A percentile compares a stretch with the other conserved stretches of the same genome.
Conservation (phyloP, 2,888 invertebrate species). For the Clusia tigrina region DNA sequence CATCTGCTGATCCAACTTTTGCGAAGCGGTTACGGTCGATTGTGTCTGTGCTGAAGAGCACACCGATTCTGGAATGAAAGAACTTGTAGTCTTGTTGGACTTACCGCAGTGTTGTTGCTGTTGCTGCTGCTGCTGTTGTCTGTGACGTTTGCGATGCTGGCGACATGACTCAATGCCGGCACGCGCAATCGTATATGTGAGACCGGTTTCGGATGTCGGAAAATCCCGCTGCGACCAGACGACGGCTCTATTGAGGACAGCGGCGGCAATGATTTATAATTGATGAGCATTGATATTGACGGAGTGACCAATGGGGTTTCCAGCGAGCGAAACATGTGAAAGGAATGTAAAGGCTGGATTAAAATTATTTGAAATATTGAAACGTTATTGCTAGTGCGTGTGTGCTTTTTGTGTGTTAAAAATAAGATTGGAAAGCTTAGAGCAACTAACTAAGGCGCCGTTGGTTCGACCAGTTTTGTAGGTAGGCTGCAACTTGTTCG, state of each 20-base stretch:
- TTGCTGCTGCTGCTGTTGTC: constrained; percentile 44
- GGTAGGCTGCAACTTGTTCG: not conserved
- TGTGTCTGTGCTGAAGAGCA: constrained; percentile 60
- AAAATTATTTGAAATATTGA: too few species aligned
- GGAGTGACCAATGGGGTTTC: not conserved
- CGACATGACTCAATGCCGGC: constrained; percentile 54
- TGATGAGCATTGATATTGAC: not conserved
- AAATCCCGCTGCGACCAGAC: constrained; percentile 62
- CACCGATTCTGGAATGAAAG: constrained; percentile 52
- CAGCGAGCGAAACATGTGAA: not conserved
- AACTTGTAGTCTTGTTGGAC: constrained; percentile 43
- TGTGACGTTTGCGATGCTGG: constrained; percentile 47
- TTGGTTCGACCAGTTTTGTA: not conserved
- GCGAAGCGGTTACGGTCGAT: constrained; percentile 55
- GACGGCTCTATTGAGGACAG: constrained; percentile 39
- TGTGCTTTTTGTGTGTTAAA: not conserved
- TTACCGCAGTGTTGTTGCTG: constrained; percentile 38
- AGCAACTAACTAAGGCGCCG: not conserved
- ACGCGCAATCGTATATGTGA: constrained; percentile 60
- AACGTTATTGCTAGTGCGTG: constrained; percentile 32
- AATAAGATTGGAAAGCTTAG: not conserved
- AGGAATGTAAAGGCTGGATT: too few species aligned
- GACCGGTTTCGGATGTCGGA: constrained; percentile 61
- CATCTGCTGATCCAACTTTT: constrained; percentile 52
- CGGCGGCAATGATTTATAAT: too few species aligned